These are phyloP conservation scores for Squalus acanthias DNA, from an alignment of 2,797 vertebrate species.

Conservation along the genomic window DNA sequence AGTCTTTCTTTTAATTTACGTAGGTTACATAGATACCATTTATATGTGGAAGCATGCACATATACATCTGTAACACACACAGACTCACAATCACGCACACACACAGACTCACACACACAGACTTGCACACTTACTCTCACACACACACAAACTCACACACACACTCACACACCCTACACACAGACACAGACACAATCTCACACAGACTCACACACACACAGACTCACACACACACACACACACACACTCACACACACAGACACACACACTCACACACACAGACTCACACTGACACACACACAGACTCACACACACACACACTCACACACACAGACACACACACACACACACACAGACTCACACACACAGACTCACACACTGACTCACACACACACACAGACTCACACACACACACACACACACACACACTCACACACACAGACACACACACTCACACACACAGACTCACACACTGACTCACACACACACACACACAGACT, in stretches of 20 bases:
- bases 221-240: background rate
- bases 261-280: background rate
- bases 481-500: background rate
- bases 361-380: no score
- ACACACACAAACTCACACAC: no score
- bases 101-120: background rate
- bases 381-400: background rate
- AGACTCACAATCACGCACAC: no score
- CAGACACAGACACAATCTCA: background rate
- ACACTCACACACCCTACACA: no score
- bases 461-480: background rate
- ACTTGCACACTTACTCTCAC: background rate
- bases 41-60: background rate
- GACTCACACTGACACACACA: background rate
- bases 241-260: no score
- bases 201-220: background rate
- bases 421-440: no score
- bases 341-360: background rate
- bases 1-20: background rate
- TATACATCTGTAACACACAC: no score
- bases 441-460: background rate
- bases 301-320: background rate
- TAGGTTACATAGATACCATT: background rate
- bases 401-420: background rate
- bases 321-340: background rate